phyloP scores from a whole-genome alignment of 2,797 vertebrate species.

The Phalanger gymnotis region DNA sequence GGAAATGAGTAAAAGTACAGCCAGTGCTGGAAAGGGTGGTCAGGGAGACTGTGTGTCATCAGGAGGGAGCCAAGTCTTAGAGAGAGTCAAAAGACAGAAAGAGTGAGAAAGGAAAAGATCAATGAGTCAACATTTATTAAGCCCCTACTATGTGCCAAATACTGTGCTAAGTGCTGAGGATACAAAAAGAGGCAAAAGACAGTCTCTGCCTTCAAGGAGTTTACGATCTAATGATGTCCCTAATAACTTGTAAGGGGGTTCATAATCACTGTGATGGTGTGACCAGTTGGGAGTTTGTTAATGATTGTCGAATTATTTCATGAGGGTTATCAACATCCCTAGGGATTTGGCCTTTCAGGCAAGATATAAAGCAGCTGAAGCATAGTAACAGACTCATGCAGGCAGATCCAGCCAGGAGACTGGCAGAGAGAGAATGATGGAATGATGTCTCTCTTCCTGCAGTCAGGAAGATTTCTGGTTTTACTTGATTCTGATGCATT shows the following conservation, averaged over 20 bases:
- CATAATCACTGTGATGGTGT: background rate
- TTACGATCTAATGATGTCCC: background rate
- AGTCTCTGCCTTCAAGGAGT: background rate
- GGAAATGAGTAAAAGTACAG: background rate
- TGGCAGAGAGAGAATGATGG: background rate
- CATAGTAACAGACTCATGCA: background rate
- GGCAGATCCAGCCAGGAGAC: background rate
- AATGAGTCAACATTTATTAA: background rate
- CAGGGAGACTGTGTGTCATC: background rate
- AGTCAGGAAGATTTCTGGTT: background rate
- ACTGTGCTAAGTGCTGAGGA: background rate
- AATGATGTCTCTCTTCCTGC: background rate
- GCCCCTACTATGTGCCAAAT: background rate
- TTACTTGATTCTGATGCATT: background rate
- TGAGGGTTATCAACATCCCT: background rate
- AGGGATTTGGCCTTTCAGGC: background rate
- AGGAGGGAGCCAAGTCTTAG: background rate
- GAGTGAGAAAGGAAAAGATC: background rate
- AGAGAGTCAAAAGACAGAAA: background rate
- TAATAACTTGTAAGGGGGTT: background rate
- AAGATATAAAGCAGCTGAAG: background rate
- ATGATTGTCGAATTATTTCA: background rate
- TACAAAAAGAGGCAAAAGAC: background rate
- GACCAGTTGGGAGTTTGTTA: background rate
- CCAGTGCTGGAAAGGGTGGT: background rate